Percentiles rank a stretch among this genome's conserved stretches.
Evolutionary conservation across 2,113 vertebrate genomes (phyloP).

Genomic region (Platichthys flesus): DNA sequence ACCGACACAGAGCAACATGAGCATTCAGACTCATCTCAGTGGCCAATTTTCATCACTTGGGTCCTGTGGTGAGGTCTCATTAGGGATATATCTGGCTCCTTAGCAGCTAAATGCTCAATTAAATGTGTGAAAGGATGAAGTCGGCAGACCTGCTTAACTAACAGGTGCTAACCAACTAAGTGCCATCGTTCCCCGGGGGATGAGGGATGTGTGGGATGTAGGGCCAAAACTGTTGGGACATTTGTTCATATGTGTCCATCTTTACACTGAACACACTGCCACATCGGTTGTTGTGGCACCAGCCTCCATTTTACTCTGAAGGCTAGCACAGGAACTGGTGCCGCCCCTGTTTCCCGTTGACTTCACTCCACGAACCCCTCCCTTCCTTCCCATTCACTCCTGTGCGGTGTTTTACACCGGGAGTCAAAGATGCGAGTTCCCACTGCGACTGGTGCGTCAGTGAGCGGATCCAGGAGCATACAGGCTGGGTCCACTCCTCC

Average conservation of each 20-base stretch:
- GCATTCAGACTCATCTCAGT: background rate
- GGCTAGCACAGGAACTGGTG: background rate
- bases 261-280: too few relatives aligned
- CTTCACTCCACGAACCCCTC: constrained; percentile 62
- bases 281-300: background rate
- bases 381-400: constrained; percentile 67
- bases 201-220: too few relatives aligned
- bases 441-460: constrained; percentile 25
- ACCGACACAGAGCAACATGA: background rate
- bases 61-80: background rate
- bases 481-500: constrained; percentile 4
- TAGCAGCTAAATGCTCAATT: background rate
- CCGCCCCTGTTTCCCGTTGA: rapidly evolving
- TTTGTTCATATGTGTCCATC: background rate
- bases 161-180: too few relatives aligned
- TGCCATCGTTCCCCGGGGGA: too few relatives aligned
- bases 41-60: background rate
- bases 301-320: constrained; percentile 28
- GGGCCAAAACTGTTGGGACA: background rate
- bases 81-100: background rate
- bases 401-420: constrained; percentile 48
- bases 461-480: constrained; percentile 12
- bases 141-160: too few relatives aligned
- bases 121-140: too few relatives aligned
- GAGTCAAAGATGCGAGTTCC: constrained; percentile 54